phyloP scores from a whole-genome alignment of 1,140 invertebrate species.

The Platyscapa corneri region DNA sequence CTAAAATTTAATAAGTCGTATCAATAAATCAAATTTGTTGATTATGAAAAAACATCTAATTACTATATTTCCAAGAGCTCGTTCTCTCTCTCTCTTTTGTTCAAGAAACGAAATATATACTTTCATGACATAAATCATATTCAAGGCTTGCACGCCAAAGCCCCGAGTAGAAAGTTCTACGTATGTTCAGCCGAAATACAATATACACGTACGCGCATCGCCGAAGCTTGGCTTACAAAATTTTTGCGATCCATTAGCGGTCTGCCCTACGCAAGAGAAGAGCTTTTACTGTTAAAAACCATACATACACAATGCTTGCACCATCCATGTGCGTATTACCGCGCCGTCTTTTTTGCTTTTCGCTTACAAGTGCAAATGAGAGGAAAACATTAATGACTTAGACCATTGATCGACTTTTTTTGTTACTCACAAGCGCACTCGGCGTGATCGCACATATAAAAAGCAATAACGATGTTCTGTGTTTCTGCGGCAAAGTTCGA shows the following conservation, averaged over 20 bases:
- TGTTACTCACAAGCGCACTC: neutral
- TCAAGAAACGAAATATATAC: neutral
- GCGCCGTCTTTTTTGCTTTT: neutral
- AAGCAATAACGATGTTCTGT: conserved; percentile 18
- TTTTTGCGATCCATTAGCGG: conserved; percentile 57
- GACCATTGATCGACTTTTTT: conserved; percentile 20
- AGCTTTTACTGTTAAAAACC: conserved; percentile 1
- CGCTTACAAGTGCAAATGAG: neutral
- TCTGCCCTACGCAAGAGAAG: neutral
- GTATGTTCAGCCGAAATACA: conserved; percentile 18
- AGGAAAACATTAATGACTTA: conserved; percentile 13
- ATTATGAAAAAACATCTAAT: neutral
- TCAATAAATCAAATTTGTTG: neutral
- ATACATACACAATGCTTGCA: neutral
- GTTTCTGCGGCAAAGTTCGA: neutral
- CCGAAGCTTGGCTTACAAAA: conserved; percentile 60
- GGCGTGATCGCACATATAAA: neutral
- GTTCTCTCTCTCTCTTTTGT: no score
- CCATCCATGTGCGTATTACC: neutral
- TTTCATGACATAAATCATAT: conserved; percentile 37
- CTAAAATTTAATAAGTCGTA: no score
- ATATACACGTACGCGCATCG: neutral
- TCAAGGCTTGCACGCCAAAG: neutral
- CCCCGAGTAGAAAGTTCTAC: conserved; percentile 27
- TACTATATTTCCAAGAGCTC: conserved; percentile 6